Evolutionary conservation across 30 jellyfish, hydroid and myxozoan species (phyloP).

Genomic region (Aurelia sp.): DNA sequence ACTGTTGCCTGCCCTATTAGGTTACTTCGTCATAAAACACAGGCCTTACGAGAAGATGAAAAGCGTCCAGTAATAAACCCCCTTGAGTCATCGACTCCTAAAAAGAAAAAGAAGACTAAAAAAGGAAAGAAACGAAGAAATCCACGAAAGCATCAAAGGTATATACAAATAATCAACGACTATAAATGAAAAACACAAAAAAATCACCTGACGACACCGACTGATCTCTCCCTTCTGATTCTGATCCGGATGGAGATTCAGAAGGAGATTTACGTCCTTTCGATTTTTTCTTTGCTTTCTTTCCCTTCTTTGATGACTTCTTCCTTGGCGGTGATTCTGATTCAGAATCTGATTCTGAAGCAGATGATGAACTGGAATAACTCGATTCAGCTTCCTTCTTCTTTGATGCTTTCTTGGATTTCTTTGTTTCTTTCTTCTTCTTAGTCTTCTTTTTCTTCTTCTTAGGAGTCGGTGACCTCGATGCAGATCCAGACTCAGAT

Average conservation of each 20-base stretch:
- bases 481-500: constrained; percentile 34
- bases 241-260: constrained; percentile 24
- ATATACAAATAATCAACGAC: too few relatives aligned
- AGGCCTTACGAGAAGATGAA: too few relatives aligned
- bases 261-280: neutral
- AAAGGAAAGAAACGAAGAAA: constrained; percentile 34
- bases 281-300: constrained; percentile 14
- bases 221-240: neutral
- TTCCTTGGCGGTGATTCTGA: constrained; percentile 55
- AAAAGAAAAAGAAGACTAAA: constrained; percentile 50
- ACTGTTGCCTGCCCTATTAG: too few relatives aligned
- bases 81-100: constrained; percentile 14
- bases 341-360: constrained; percentile 47
- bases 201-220: too few relatives aligned
- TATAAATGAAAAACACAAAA: too few relatives aligned
- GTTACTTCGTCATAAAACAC: too few relatives aligned
- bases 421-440: constrained; percentile 40
- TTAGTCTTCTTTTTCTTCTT: constrained; percentile 48
- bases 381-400: constrained; percentile 47
- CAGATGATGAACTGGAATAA: constrained; percentile 49
- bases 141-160: constrained; percentile 23
- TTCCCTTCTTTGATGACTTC: constrained; percentile 32
- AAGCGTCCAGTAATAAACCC: too few relatives aligned
- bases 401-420: constrained; percentile 24
- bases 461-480: constrained; percentile 51